A percentile compares a stretch with the other conserved stretches of the same genome.
Conservation (phyloP, 2,113 vertebrate genomes). For the Thymallus thymallus region DNA sequence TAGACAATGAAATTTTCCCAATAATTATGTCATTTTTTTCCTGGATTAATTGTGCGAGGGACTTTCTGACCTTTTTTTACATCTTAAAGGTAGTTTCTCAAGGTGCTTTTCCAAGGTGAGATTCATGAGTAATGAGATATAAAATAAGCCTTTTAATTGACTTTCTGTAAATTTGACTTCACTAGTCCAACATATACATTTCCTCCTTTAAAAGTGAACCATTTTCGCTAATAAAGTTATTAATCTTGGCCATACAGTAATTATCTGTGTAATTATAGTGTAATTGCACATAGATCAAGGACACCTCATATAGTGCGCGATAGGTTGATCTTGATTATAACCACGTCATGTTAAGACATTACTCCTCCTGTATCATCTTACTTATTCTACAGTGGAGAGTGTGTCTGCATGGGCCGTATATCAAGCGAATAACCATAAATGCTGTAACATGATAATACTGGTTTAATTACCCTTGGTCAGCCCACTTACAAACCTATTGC, state of each 20-base stretch:
- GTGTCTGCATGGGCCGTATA: constrained; percentile 20
- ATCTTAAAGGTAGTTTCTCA: constrained; percentile 79
- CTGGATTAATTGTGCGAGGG: constrained; percentile 72
- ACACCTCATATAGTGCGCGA: constrained; percentile 57
- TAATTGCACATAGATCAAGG: constrained; percentile 78
- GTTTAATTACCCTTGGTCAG: constrained; percentile 82
- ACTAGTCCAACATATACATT: constrained; percentile 70
- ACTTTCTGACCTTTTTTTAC: constrained; percentile 78
- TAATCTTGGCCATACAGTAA: constrained; percentile 78
- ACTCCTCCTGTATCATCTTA: constrained; percentile 4
- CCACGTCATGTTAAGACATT: constrained; percentile 39
- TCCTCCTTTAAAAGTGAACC: constrained; percentile 68
- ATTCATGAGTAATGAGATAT: constrained; percentile 77
- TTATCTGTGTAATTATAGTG: constrained; percentile 78
- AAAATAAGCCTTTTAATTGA: constrained; percentile 78
- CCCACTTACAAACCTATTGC: constrained; percentile 80
- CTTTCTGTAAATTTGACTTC: constrained; percentile 74
- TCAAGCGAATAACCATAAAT: constrained; percentile 66
- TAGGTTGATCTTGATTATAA: constrained; percentile 41
- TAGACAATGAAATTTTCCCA: constrained; percentile 64
- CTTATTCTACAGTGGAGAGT: neutral
- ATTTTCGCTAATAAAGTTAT: constrained; percentile 80
- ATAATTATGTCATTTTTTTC: constrained; percentile 64
- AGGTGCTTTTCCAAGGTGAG: constrained; percentile 80
- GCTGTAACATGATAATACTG: constrained; percentile 76